phyloP scores from a whole-genome alignment of 1,140 invertebrate genomes.

The Spodoptera frugiperda region DNA sequence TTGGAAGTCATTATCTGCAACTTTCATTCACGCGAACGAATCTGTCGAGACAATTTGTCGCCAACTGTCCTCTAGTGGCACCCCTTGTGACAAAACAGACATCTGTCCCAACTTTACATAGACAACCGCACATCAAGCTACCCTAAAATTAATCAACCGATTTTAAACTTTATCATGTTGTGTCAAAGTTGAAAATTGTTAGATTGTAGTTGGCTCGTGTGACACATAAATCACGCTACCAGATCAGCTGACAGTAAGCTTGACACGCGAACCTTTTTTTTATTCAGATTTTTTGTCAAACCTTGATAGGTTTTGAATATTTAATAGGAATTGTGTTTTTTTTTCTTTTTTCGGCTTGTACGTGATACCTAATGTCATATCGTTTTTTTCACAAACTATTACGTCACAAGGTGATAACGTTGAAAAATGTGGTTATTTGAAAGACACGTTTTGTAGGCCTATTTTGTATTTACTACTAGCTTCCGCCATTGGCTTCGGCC shows the following conservation, averaged over 20 bases:
- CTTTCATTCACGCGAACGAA: constrained; percentile 12
- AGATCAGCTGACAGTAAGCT: constrained; percentile 27
- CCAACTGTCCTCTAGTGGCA: not conserved
- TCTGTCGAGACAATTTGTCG: constrained; percentile 17
- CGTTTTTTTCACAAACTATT: too few species aligned
- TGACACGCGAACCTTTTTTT: constrained; percentile 32
- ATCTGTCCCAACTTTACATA: not conserved
- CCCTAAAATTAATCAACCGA: not conserved
- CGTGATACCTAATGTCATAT: too few species aligned
- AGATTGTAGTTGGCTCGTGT: not conserved
- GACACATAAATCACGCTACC: constrained; percentile 3
- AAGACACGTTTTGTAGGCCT: too few species aligned
- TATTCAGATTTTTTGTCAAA: not conserved
- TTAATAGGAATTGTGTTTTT: too few species aligned
- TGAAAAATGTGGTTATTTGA: too few species aligned
- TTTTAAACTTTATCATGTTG: not conserved
- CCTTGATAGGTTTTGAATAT: too few species aligned
- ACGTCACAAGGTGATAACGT: too few species aligned
- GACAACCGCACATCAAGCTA: too few species aligned
- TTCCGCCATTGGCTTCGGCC: too few species aligned
- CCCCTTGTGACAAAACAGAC: not conserved
- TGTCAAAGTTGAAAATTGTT: too few species aligned
- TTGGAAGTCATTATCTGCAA: not conserved
- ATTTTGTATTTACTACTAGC: too few species aligned
- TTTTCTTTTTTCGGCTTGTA: too few species aligned